Evolutionary conservation across 2,797 vertebrate species (phyloP).

Genomic region (Etheostoma perlongum): DNA sequence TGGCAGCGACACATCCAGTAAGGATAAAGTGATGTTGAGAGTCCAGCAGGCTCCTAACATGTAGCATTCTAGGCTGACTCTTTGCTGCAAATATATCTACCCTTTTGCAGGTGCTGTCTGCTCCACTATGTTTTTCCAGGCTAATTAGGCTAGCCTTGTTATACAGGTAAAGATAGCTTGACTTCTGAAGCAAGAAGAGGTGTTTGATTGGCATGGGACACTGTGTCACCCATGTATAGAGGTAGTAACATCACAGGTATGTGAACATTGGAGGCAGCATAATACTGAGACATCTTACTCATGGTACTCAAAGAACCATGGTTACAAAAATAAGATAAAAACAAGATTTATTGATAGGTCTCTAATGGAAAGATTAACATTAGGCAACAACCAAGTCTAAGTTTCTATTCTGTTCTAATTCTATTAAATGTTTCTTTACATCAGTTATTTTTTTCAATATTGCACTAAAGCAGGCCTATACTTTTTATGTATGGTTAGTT

Average conservation of each 20-base stretch:
- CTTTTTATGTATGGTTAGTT: not conserved
- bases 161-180: not conserved
- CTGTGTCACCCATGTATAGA: not conserved
- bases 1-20: slow-evolving; percentile 36
- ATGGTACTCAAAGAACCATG: not conserved
- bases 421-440: not conserved
- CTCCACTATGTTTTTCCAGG: too few species aligned
- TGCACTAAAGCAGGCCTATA: not conserved
- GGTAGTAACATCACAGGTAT: not conserved
- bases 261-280: not conserved
- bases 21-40: slow-evolving; percentile 40
- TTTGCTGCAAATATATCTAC: not conserved
- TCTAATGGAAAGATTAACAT: not conserved
- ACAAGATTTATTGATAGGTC: not conserved
- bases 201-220: not conserved
- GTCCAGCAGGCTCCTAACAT: slow-evolving; percentile 6
- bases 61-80: not conserved
- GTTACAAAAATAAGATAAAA: not conserved
- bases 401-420: not conserved
- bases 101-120: too few species aligned
- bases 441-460: not conserved
- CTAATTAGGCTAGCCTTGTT: too few species aligned
- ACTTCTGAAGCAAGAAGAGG: not conserved
- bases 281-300: not conserved
- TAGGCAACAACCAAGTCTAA: not conserved